Percentiles rank a stretch among this genome's conserved stretches.
Evolutionary conservation across 2,113 vertebrate genomes (phyloP).

Genomic region (Chrysochloris asiatica): DNA sequence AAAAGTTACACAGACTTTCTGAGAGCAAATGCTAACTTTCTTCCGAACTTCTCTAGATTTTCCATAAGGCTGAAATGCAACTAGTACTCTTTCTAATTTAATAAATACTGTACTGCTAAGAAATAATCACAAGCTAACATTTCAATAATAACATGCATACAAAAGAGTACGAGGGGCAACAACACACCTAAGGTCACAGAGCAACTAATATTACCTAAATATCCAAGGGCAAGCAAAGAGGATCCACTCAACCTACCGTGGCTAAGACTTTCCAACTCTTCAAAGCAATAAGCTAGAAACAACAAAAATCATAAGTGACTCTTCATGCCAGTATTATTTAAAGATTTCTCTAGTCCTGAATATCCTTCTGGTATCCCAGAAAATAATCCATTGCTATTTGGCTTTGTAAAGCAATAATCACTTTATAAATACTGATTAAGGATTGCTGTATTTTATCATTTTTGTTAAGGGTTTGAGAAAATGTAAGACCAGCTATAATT

Average conservation of each 20-base stretch:
- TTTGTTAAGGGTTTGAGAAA: not conserved
- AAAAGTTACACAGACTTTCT: too few relatives aligned
- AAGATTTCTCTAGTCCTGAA: conserved; percentile 1
- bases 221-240: not conserved
- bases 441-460: not conserved
- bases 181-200: not conserved
- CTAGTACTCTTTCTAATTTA: conserved; percentile 2
- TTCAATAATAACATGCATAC: not conserved
- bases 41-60: not conserved
- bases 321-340: not conserved
- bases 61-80: not conserved
- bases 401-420: conserved; percentile 22
- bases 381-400: conserved; percentile 26
- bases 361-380: not conserved
- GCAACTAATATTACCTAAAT: not conserved
- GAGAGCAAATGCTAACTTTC: too few relatives aligned
- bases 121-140: conserved; percentile 34
- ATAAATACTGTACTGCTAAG: conserved; percentile 24
- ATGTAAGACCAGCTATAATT: not conserved
- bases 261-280: not conserved
- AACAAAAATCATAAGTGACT: not conserved
- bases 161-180: not conserved
- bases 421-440: not conserved
- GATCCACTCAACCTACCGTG: not conserved
- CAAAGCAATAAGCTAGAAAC: conserved; percentile 14